Evolutionary conservation across 2,888 invertebrate genomes (phyloP).

Genomic region (Tetragonisca angustula): DNA sequence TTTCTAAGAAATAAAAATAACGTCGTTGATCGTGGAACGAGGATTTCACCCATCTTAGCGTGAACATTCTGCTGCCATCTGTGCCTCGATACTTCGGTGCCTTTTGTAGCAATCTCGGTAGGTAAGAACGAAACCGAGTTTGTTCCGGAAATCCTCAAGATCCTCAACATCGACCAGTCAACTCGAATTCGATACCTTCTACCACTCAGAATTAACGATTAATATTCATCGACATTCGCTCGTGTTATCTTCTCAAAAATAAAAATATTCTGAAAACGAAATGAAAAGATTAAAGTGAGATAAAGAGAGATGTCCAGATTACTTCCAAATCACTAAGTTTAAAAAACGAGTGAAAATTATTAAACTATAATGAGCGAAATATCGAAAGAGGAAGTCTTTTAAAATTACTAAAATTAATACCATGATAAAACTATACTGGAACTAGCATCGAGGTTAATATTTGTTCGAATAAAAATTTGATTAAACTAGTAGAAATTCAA

Average conservation of each 20-base stretch:
- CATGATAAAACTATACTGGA: no score
- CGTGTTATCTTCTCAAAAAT: not conserved
- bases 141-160: conserved; percentile 14
- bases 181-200: not conserved
- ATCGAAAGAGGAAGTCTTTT: no score
- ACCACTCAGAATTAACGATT: conserved; percentile 9
- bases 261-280: not conserved
- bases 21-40: not conserved
- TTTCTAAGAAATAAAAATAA: not conserved
- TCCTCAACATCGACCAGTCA: not conserved
- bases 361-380: no score
- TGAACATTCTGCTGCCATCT: conserved; percentile 76
- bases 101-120: conserved; percentile 66
- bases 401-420: no score
- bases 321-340: no score
- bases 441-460: no score
- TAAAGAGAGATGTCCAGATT: no score
- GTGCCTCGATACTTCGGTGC: conserved; percentile 55
- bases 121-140: conserved; percentile 68
- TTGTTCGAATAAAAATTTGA: no score
- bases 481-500: no score
- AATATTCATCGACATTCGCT: not conserved
- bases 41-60: conserved; percentile 13
- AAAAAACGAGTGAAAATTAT: no score
- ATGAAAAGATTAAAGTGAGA: not conserved